Conservation (phyloP, 2,113 vertebrate species). For the Haemorhous mexicanus region DNA sequence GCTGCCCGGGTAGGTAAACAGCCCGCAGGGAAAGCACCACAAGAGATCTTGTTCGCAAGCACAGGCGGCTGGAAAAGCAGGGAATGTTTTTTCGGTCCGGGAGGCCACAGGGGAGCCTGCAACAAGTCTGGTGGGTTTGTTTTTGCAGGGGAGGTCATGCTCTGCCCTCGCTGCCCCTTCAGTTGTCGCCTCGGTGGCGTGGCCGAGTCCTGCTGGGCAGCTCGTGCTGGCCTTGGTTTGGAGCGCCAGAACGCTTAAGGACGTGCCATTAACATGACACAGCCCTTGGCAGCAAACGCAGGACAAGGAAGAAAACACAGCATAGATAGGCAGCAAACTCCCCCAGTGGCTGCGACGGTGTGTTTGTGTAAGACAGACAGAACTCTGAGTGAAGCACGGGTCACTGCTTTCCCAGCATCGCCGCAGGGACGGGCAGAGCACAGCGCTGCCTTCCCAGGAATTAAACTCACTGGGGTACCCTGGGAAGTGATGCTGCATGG, state of each 20-base stretch:
- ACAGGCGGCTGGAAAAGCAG: neutral
- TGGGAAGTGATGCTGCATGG: neutral
- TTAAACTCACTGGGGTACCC: fast-evolving
- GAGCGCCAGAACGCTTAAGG: neutral
- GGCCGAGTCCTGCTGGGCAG: neutral
- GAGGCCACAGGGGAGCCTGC: neutral
- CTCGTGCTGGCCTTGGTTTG: neutral
- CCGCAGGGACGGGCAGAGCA: neutral
- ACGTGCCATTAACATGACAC: neutral
- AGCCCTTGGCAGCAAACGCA: neutral
- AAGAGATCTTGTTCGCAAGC: neutral
- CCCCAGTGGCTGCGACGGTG: neutral
- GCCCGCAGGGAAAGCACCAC: neutral
- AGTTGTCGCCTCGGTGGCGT: fast-evolving
- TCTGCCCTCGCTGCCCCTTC: fast-evolving
- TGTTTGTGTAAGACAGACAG: neutral
- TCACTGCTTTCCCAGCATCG: neutral
- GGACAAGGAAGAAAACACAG: neutral
- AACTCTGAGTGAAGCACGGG: neutral
- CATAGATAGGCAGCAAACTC: neutral
- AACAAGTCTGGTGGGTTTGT: neutral
- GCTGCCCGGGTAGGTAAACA: conserved; percentile 72
- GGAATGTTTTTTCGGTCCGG: fast-evolving
- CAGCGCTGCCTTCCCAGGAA: neutral
- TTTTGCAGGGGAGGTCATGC: neutral